phyloP scores from a whole-genome alignment of 2,113 vertebrate genomes.

The Perca flavescens region DNA sequence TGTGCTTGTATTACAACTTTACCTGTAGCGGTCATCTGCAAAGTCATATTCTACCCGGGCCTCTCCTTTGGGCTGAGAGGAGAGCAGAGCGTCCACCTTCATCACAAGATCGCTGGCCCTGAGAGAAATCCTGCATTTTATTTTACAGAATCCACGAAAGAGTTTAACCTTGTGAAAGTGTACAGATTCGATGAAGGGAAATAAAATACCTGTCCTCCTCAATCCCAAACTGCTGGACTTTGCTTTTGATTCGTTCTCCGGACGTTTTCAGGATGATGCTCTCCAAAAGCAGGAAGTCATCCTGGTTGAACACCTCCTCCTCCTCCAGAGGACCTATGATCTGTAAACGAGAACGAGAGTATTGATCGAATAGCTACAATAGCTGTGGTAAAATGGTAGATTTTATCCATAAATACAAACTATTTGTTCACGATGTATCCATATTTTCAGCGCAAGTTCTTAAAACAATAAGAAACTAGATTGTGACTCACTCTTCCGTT shows the following conservation, averaged over 20 bases:
- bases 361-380: neutral
- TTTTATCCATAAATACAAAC: neutral
- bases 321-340: constrained; percentile 94
- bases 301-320: constrained; percentile 95
- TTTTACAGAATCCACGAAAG: neutral
- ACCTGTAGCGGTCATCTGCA: constrained; percentile 94
- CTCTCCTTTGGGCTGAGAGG: constrained; percentile 96
- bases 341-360: constrained; percentile 70
- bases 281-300: constrained; percentile 96
- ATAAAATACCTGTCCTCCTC: constrained; percentile 91
- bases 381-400: neutral
- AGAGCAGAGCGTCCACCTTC: constrained; percentile 97
- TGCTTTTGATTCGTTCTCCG: constrained; percentile 94
- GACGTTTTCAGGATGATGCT: constrained; percentile 97
- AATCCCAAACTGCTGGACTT: constrained; percentile 90
- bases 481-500: constrained; percentile 92
- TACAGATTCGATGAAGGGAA: neutral
- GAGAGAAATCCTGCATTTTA: constrained; percentile 12
- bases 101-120: constrained; percentile 98
- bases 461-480: neutral
- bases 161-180: neutral
- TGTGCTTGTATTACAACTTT: constrained; percentile 26
- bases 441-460: neutral
- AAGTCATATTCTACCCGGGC: constrained; percentile 91
- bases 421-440: neutral